Base-by-base conservation (phyloP, 2,888 invertebrate genomes). In the Muscina levida region DNA sequence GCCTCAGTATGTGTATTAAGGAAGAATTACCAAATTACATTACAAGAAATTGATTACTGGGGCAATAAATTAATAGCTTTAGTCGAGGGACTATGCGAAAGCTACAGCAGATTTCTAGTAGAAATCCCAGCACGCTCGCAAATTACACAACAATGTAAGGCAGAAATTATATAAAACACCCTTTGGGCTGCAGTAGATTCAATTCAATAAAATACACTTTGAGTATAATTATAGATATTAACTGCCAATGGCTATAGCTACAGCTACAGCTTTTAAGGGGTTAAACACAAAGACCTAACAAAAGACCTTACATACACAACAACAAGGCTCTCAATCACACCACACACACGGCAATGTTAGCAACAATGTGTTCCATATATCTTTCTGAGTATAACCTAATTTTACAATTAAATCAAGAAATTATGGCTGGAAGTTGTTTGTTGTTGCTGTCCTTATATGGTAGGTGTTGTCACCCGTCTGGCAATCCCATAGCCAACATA, bases 371-470 rank as follows among this genome's bases (percentile, higher is more conserved):
- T 5, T 31, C 31, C 31, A 31, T 8, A 31, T 31, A 31, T 8
- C 4, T 31, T 5, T 31, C 3, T 31, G 8, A 31, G 6, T 11
- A 15, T 57, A 57, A 57, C 57, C 57, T 57, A 57, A 57, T 57
- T 15, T 42, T 42, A 19, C 42, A 22, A 72, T 57, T 57, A 19
- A 73, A 73, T 74, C 13, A 77, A 74, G 73, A 74, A 74, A 74
- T 81, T 73, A 74, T 71, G 4, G 53, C 73, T 62, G 59, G 59
- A 31, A 67, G 67, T 48, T 77, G 70, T 72, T 57, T 73, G 80
- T 59, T 76, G 68, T n/a, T 24, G 57, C 57, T 77, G 77, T 77
- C 71, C 53, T 26, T 31, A n/a, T 31, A 57, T 37, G 37, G 26
- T 57, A 31, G 15, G 1, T 5, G 1, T 13, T 66, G 39, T 37